These are phyloP conservation scores for Chlamydotis undulata DNA, from an alignment of 2,113 vertebrate species.

Conservation along the genomic window DNA sequence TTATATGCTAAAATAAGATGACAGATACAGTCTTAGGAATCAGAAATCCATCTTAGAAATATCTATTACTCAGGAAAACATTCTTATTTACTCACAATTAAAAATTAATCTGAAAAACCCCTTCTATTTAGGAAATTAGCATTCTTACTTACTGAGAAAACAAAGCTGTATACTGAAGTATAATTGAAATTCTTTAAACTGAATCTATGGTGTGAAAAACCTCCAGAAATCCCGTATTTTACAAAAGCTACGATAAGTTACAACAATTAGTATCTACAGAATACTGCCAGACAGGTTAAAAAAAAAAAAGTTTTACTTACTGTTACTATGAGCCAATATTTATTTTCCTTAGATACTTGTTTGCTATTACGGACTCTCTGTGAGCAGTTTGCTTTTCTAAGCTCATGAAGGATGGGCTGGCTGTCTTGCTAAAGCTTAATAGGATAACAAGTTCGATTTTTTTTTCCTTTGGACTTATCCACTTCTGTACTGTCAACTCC, in stretches of 20 bases:
- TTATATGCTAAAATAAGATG: neutral
- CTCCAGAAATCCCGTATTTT: neutral
- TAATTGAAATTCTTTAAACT: neutral
- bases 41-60: neutral
- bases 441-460: neutral
- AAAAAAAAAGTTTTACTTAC: neutral
- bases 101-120: neutral
- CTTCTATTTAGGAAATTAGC: neutral
- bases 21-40: neutral
- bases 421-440: neutral
- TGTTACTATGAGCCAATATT: neutral
- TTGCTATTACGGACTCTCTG: neutral
- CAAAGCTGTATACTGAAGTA: neutral
- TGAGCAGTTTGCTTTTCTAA: neutral
- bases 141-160: neutral
- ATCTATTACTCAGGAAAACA: neutral
- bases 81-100: neutral
- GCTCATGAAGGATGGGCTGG: neutral
- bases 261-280: neutral
- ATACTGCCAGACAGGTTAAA: neutral
- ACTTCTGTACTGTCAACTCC: neutral
- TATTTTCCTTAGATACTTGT: neutral
- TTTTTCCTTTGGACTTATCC: neutral
- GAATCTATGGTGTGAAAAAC: neutral
- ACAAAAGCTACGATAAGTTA: neutral